Conservation (phyloP, 2,113 vertebrate genomes). For the Elanus axillaris region DNA sequence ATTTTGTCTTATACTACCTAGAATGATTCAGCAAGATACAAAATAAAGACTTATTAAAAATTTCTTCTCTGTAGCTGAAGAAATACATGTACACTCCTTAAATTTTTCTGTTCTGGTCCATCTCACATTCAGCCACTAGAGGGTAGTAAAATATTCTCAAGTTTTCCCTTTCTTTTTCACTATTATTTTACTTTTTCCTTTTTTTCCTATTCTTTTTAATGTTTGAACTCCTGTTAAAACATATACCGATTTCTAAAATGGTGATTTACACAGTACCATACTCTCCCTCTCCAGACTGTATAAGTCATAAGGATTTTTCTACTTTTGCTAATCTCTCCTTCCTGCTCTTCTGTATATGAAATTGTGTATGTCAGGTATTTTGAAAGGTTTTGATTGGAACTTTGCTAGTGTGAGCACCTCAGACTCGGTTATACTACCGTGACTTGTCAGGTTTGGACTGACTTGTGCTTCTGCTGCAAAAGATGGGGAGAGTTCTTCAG, state of each 20-base stretch:
- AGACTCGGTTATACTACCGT: not conserved
- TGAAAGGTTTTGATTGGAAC: not conserved
- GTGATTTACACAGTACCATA: not conserved
- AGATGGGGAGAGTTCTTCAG: not conserved
- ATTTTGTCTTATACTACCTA: not conserved
- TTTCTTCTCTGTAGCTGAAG: not conserved
- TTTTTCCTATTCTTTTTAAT: not conserved
- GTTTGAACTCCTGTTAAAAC: not conserved
- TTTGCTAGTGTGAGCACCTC: not conserved
- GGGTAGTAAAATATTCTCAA: slow-evolving; percentile 56
- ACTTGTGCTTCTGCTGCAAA: not conserved
- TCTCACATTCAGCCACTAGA: slow-evolving; percentile 41
- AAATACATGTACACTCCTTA: rapidly evolving
- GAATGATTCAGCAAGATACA: not conserved
- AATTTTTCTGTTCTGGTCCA: not conserved
- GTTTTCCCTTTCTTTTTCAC: not conserved
- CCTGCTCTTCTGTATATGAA: not conserved
- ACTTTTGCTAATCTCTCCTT: not conserved
- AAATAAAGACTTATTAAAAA: not conserved
- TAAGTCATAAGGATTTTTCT: not conserved
- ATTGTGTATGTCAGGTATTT: not conserved
- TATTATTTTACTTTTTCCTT: not conserved
- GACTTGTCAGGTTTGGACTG: not conserved
- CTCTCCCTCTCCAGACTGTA: not conserved
- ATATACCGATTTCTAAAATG: not conserved